These are phyloP conservation scores for Apis florea DNA, from an alignment of 1,140 invertebrate genomes.

Conservation along the genomic window DNA sequence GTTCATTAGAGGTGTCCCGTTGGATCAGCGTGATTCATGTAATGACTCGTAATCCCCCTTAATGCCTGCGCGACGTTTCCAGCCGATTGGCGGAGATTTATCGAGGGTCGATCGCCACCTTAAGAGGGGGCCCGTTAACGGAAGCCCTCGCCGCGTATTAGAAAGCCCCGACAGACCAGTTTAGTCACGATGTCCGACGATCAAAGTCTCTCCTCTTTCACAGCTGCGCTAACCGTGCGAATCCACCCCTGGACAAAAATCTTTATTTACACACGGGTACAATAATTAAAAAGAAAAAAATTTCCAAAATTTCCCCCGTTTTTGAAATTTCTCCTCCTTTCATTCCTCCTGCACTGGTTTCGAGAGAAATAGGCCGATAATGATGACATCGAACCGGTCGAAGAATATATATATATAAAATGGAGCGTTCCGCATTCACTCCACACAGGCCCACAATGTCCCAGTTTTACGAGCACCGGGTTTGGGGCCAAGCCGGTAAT, in stretches of 20 bases:
- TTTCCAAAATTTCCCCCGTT: no score
- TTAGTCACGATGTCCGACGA: slow-evolving; percentile 51
- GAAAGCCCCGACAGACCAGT: slow-evolving; percentile 31
- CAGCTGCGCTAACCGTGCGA: slow-evolving; percentile 24
- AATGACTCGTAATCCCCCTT: slow-evolving; percentile 60
- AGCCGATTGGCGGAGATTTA: slow-evolving; percentile 55
- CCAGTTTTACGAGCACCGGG: slow-evolving; percentile 36
- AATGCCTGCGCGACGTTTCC: slow-evolving; percentile 54
- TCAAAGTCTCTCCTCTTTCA: slow-evolving; percentile 41
- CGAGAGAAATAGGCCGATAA: neutral
- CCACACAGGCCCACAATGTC: slow-evolving; percentile 20
- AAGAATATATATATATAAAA: slow-evolving; percentile 13
- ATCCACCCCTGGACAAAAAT: neutral
- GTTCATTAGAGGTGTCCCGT: slow-evolving; percentile 31
- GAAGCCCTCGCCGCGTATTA: slow-evolving; percentile 35
- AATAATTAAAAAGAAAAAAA: no score
- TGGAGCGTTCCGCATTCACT: slow-evolving; percentile 36
- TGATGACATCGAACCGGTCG: neutral
- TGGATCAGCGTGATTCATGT: slow-evolving; percentile 57
- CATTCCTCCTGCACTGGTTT: no score
- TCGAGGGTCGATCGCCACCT: slow-evolving; percentile 49
- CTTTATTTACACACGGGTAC: neutral
- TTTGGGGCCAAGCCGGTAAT: neutral
- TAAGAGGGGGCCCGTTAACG: slow-evolving; percentile 25
- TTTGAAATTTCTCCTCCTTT: no score